Conservation (phyloP, 1,140 invertebrate genomes). For the Muscidifurax raptorellus region DNA sequence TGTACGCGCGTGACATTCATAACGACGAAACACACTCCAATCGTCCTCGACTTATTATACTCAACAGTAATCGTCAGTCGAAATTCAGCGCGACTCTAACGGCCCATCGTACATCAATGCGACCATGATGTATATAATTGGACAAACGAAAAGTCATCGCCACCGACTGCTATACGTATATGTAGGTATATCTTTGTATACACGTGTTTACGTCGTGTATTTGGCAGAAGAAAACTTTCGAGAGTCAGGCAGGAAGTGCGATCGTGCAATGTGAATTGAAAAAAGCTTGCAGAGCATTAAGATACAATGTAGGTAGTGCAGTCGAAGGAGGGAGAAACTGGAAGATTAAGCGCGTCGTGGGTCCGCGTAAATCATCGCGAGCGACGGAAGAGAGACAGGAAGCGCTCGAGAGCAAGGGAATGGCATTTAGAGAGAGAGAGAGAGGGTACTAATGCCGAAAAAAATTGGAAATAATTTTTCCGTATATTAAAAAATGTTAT, state of each 20-base stretch:
- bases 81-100: background rate
- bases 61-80: background rate
- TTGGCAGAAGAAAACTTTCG: constrained; percentile 26
- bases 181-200: background rate
- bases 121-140: too few relatives aligned
- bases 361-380: constrained; percentile 9
- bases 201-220: background rate
- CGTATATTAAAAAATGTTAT: too few relatives aligned
- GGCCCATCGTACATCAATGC: background rate
- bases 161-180: background rate
- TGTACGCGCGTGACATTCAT: background rate
- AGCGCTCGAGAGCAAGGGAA: too few relatives aligned
- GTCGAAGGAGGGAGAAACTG: background rate
- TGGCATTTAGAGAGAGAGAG: too few relatives aligned
- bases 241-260: background rate
- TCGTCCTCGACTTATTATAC: background rate
- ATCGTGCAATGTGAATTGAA: constrained; percentile 1
- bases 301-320: constrained; percentile 32
- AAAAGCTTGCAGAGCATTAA: constrained; percentile 2
- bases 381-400: background rate
- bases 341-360: background rate
- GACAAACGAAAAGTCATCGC: background rate
- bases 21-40: background rate
- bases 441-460: too few relatives aligned
- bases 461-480: too few relatives aligned